A percentile compares a stretch with the other conserved stretches of the same genome.
Conservation (phyloP, 2,113 vertebrate species). For the Oreotragus oreotragus region DNA sequence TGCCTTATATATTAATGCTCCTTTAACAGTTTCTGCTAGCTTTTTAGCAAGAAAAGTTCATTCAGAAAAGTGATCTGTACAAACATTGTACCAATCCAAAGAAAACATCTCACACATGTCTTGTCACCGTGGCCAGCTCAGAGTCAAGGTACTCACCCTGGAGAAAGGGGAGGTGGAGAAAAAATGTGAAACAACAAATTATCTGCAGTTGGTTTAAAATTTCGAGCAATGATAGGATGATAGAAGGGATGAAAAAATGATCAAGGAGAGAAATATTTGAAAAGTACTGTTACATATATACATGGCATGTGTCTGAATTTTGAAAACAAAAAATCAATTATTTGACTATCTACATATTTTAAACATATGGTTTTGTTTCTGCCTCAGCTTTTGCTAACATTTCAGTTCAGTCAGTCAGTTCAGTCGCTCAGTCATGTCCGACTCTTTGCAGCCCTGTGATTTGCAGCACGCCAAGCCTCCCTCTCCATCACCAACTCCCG, state of each 20-base stretch:
- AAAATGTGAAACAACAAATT: neutral
- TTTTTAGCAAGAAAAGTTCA: neutral
- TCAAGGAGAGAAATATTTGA: neutral
- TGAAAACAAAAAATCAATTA: neutral
- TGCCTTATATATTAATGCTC: neutral
- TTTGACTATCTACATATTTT: neutral
- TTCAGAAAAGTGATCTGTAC: neutral
- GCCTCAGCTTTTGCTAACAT: neutral
- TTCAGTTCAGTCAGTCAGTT: neutral
- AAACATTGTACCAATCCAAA: neutral
- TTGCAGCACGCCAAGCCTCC: too few species aligned
- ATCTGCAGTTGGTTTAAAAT: neutral
- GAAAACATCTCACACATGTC: neutral
- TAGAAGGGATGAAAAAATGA: neutral
- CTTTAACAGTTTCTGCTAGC: neutral
- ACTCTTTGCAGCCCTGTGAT: too few species aligned
- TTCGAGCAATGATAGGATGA: neutral
- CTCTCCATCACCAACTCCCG: too few species aligned
- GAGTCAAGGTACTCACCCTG: neutral
- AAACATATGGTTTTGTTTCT: neutral
- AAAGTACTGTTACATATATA: neutral
- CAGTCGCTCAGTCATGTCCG: fast-evolving
- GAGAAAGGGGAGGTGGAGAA: neutral
- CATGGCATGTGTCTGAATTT: neutral
- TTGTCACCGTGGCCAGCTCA: neutral